phyloP scores from a whole-genome alignment of 2,888 invertebrate genomes.

The Drosophila barbarae region DNA sequence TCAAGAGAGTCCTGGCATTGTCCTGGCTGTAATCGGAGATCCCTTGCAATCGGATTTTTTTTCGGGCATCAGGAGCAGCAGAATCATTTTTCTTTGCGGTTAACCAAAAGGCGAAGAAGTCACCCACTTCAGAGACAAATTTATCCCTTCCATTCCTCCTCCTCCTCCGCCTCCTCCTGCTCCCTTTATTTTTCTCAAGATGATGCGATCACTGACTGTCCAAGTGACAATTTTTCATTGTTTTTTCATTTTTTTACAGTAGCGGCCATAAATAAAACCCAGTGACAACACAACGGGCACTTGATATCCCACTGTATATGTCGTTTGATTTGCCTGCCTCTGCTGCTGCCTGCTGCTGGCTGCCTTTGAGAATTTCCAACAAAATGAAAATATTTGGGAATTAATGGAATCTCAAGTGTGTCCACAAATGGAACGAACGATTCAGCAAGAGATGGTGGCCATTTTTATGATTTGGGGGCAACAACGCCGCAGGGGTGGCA shows the following conservation, averaged over 20 bases:
- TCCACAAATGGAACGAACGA: constrained; percentile 70
- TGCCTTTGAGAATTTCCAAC: constrained; percentile 24
- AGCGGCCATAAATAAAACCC: constrained; percentile 52
- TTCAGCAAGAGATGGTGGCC: constrained; percentile 38
- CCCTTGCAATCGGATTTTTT: constrained; percentile 1
- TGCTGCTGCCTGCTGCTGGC: not conserved
- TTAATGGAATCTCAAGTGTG: constrained; percentile 75
- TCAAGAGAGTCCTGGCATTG: constrained; percentile 14
- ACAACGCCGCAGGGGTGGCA: constrained; percentile 1
- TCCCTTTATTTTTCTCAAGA: constrained; percentile 4
- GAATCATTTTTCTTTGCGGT: constrained; percentile 34
- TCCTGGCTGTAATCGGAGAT: constrained; percentile 21
- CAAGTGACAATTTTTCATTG: constrained; percentile 55
- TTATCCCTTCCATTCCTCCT: constrained; percentile 2
- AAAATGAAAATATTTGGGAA: constrained; percentile 70
- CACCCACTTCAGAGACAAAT: constrained; percentile 23
- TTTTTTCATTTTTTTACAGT: constrained; percentile 15
- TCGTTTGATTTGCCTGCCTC: constrained; percentile 30
- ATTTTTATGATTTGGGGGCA: constrained; percentile 5
- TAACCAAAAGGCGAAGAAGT: constrained; percentile 22
- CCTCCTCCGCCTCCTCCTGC: not conserved
- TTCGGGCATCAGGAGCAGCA: not conserved
- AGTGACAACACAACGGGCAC: constrained; percentile 44
- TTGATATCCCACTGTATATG: constrained; percentile 28
- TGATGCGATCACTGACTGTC: constrained; percentile 33